Percentiles rank a stretch among this genome's conserved stretches.
These are phyloP conservation scores for Etia nguti DNA, from an alignment of 2,113 vertebrate genomes.

Conservation along the genomic window DNA sequence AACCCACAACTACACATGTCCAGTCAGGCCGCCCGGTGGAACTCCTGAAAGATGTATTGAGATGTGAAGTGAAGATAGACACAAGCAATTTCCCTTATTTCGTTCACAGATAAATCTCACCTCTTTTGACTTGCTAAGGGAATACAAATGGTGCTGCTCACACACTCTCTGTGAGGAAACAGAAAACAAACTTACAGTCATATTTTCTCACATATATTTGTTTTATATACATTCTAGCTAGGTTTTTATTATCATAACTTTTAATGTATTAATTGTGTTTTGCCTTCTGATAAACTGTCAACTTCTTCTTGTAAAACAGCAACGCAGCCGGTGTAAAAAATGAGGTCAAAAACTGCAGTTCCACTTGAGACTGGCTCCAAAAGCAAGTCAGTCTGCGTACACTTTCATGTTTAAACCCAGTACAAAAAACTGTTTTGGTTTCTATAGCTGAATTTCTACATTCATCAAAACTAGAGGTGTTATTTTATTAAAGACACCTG, in stretches of 20 bases:
- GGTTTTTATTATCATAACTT: neutral
- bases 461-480: neutral
- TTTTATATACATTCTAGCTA: neutral
- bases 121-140: conserved; percentile 96
- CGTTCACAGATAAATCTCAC: conserved; percentile 60
- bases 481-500: neutral
- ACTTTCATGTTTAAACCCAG: neutral
- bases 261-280: neutral
- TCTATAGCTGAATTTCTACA: neutral
- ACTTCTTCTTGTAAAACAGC: neutral
- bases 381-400: neutral
- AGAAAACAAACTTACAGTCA: neutral
- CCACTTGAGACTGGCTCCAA: neutral
- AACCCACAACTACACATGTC: conserved; percentile 96
- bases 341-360: neutral
- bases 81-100: neutral
- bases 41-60: conserved; percentile 73
- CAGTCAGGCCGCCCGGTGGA: conserved; percentile 96
- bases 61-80: neutral
- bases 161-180: conserved; percentile 78
- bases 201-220: neutral
- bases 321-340: fast-evolving
- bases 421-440: neutral
- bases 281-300: neutral
- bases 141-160: conserved; percentile 88